phyloP scores from a whole-genome alignment of 2,888 invertebrate species.

The Buathra laborator region DNA sequence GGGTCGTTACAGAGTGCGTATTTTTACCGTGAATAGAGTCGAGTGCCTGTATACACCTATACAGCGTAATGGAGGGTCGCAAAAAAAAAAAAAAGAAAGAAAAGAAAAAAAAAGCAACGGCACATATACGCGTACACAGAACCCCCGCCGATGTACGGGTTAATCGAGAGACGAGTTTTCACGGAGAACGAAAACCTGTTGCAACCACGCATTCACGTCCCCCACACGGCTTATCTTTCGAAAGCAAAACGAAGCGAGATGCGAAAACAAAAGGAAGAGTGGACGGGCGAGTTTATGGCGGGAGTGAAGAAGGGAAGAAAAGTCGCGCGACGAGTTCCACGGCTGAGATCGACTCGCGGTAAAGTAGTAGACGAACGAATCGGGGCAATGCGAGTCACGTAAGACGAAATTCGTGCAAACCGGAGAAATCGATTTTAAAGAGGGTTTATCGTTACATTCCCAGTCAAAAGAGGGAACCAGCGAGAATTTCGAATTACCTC shows the following conservation, averaged over 20 bases:
- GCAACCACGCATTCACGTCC: constrained; percentile 38
- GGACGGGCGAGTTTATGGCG: constrained; percentile 20
- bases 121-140: constrained; percentile 17
- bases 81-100: constrained; percentile 40
- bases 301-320: constrained; percentile 41
- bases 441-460: too few relatives aligned
- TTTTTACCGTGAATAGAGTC: constrained; percentile 52
- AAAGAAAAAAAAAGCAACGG: constrained; percentile 15
- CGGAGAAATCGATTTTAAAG: neutral
- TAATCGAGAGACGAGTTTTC: constrained; percentile 66
- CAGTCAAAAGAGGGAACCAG: too few relatives aligned
- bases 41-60: constrained; percentile 10
- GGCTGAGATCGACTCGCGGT: constrained; percentile 14
- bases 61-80: constrained; percentile 38
- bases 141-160: constrained; percentile 11
- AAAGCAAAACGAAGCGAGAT: constrained; percentile 51
- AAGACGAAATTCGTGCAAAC: neutral
- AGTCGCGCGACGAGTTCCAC: constrained; percentile 61
- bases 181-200: constrained; percentile 66
- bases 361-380: neutral
- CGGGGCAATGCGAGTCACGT: neutral
- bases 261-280: constrained; percentile 64
- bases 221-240: constrained; percentile 40
- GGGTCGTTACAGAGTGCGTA: constrained; percentile 65
- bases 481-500: too few relatives aligned